phyloP scores from a whole-genome alignment of 2,888 invertebrate species.

The Dryobotodes eremita region DNA sequence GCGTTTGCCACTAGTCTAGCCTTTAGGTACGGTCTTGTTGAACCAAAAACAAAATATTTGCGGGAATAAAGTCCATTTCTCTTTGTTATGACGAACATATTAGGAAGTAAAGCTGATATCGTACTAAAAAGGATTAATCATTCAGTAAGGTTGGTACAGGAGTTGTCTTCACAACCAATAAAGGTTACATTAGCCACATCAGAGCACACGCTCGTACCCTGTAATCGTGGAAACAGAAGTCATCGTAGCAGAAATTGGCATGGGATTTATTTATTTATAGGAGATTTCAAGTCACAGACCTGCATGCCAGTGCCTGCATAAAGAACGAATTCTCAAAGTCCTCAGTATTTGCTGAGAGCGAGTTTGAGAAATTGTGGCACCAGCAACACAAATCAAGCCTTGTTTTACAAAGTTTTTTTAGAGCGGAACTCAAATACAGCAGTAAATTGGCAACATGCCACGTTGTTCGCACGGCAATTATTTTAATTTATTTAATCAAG shows the following conservation, averaged over 20 bases:
- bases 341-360: background rate
- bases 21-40: background rate
- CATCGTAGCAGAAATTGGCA: background rate
- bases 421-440: too few species aligned
- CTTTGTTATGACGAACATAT: background rate
- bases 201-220: background rate
- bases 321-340: background rate
- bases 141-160: background rate
- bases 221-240: background rate
- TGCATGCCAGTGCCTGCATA: background rate
- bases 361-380: background rate
- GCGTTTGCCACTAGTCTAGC: too few species aligned
- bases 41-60: background rate
- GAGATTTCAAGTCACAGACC: background rate
- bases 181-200: background rate
- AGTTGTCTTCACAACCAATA: background rate
- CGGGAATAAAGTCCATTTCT: background rate
- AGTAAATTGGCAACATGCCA: conserved; percentile 29
- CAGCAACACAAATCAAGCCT: conserved; percentile 6
- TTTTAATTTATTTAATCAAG: background rate
- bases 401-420: conserved; percentile 21
- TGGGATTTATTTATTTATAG: background rate
- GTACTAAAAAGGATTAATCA: background rate
- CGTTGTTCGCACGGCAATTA: background rate
- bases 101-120: too few species aligned